Evolutionary conservation across 30 jellyfish, hydroid and myxozoan species (phyloP).

Genomic region (Mastigias papua): DNA sequence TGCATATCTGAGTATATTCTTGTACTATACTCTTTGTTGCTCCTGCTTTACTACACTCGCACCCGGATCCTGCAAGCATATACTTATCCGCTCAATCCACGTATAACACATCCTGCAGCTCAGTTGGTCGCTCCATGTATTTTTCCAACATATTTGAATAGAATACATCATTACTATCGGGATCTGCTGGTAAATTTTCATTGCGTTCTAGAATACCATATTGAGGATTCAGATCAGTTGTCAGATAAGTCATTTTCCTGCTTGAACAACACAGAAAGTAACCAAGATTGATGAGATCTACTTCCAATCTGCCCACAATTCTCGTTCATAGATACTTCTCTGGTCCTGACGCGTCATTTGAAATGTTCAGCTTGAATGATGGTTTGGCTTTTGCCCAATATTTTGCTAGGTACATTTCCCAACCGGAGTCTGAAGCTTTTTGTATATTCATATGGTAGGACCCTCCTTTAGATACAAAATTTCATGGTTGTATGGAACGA

Average conservation of each 20-base stretch:
- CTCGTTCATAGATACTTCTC: too few relatives aligned
- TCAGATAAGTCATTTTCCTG: background rate
- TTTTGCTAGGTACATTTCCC: too few relatives aligned
- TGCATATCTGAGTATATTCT: background rate
- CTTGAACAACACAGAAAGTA: background rate
- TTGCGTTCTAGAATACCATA: conserved; percentile 16
- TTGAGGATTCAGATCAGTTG: conserved; percentile 18
- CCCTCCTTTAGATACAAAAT: too few relatives aligned
- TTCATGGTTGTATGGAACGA: too few relatives aligned
- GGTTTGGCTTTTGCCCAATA: too few relatives aligned
- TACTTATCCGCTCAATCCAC: conserved; percentile 5
- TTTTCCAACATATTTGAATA: background rate
- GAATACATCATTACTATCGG: too few relatives aligned
- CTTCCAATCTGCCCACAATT: background rate
- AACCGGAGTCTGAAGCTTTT: too few relatives aligned
- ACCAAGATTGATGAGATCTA: too few relatives aligned
- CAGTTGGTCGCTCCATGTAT: conserved; percentile 23
- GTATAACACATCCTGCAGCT: background rate
- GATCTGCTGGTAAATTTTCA: too few relatives aligned
- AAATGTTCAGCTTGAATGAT: too few relatives aligned
- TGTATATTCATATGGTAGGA: too few relatives aligned
- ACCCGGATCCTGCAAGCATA: background rate
- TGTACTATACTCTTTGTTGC: background rate
- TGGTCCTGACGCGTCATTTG: too few relatives aligned
- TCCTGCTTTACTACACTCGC: background rate